Conservation (phyloP, 2,797 vertebrate genomes). For the Eremophila alpestris region DNA sequence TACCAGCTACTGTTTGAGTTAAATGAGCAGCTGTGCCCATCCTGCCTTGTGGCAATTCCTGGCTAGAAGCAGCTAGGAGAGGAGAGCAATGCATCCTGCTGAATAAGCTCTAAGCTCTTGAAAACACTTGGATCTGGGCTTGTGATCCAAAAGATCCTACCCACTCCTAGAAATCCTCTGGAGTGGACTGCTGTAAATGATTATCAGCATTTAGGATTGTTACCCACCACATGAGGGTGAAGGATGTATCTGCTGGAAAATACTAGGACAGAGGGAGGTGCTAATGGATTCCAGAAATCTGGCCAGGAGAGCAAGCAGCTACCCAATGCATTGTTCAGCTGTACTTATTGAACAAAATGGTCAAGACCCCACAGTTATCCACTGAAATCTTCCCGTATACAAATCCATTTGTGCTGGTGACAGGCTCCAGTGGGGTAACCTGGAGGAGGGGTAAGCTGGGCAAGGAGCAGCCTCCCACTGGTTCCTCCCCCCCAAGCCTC, state of each 20-base stretch:
- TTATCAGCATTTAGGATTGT: neutral
- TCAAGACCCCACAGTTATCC: neutral
- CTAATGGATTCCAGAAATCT: neutral
- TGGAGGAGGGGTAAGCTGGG: neutral
- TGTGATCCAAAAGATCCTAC: neutral
- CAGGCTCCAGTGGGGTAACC: neutral
- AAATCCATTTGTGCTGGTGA: neutral
- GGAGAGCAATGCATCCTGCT: neutral
- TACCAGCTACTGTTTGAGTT: neutral
- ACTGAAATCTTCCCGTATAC: neutral
- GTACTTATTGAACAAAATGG: neutral
- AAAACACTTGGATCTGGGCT: neutral
- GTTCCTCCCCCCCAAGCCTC: slow-evolving; percentile 35
- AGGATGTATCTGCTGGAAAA: neutral
- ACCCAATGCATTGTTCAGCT: fast-evolving
- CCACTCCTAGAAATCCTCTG: neutral
- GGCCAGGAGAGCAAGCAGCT: neutral
- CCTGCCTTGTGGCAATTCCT: neutral
- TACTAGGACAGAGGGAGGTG: neutral
- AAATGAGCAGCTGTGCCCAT: neutral
- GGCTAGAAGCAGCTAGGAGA: neutral
- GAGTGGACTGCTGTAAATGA: neutral
- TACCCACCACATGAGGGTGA: neutral
- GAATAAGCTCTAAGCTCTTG: neutral
- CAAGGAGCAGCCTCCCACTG: neutral